These are phyloP conservation scores for Simalia tracyae DNA, from an alignment of 2,797 vertebrate species.

Conservation along the genomic window DNA sequence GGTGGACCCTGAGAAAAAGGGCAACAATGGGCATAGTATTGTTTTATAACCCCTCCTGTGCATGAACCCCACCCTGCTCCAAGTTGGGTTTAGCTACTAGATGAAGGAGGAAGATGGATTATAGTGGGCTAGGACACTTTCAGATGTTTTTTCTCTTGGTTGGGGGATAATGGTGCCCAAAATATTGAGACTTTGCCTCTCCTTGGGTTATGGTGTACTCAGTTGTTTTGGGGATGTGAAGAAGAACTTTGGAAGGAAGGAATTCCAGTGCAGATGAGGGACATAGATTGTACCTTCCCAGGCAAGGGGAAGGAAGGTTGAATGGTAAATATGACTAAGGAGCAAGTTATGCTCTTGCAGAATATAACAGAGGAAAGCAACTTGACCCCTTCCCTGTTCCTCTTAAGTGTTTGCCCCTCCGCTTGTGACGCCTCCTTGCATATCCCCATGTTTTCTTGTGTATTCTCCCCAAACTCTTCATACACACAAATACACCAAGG, in stretches of 20 bases:
- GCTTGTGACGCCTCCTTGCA: slow-evolving; percentile 22
- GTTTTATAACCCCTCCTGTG: not conserved
- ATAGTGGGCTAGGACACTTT: not conserved
- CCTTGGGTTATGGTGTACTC: not conserved
- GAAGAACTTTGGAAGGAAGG: not conserved
- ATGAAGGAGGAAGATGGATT: not conserved
- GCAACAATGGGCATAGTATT: not conserved
- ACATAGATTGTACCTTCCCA: not conserved
- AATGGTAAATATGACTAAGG: not conserved
- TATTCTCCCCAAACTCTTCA: slow-evolving; percentile 1
- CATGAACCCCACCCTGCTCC: not conserved
- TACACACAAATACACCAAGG: not conserved
- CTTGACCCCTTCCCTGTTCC: not conserved
- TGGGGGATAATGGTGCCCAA: not conserved
- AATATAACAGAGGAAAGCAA: not conserved
- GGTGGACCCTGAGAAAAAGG: not conserved
- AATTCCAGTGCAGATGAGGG: not conserved
- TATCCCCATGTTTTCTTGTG: slow-evolving; percentile 10
- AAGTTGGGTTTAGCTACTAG: not conserved
- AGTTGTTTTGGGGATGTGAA: not conserved
- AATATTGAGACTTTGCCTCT: not conserved
- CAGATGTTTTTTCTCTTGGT: not conserved
- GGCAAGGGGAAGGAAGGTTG: not conserved
- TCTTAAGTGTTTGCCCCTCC: slow-evolving; percentile 38
- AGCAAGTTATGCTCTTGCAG: not conserved